A percentile compares a stretch with the other conserved stretches of the same genome.
phyloP scores from a whole-genome alignment of 2,888 invertebrate species.

The Caenorhabditis becei region DNA sequence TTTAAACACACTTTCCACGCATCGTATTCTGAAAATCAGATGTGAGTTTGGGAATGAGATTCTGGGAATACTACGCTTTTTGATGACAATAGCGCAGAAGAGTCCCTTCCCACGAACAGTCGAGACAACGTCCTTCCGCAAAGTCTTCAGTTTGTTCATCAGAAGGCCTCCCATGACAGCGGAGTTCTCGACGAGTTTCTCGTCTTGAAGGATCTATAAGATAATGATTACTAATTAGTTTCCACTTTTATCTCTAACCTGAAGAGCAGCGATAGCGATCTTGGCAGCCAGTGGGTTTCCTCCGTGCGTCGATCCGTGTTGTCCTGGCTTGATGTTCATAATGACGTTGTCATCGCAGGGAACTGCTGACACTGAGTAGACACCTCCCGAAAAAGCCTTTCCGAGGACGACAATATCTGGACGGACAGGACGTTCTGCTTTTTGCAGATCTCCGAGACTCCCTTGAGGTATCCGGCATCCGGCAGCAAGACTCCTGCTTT shows the following conservation, averaged over 20 bases:
- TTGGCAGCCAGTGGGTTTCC: conserved; percentile 94
- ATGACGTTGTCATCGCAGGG: conserved; percentile 90
- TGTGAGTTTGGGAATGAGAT: not conserved
- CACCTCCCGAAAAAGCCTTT: conserved; percentile 94
- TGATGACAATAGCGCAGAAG: conserved; percentile 90
- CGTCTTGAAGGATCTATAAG: conserved; percentile 87
- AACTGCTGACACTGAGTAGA: conserved; percentile 92
- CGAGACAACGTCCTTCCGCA: conserved; percentile 88
- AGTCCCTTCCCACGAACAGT: conserved; percentile 92
- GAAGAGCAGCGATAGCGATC: conserved; percentile 90
- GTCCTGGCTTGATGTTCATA: conserved; percentile 91
- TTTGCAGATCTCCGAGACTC: conserved; percentile 90
- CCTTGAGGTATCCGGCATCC: conserved; percentile 88
- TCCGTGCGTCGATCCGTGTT: conserved; percentile 97
- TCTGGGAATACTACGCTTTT: conserved; percentile 80
- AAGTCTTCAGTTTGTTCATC: conserved; percentile 86
- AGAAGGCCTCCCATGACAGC: conserved; percentile 88
- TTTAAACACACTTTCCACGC: conserved; percentile 93
- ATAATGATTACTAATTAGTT: no score
- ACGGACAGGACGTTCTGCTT: conserved; percentile 91
- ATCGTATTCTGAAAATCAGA: conserved; percentile 86
- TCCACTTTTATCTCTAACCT: no score
- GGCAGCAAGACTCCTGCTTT: conserved; percentile 96
- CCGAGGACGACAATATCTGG: conserved; percentile 94
- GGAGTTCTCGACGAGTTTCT: conserved; percentile 91